Evolutionary conservation across 2,888 invertebrate genomes (phyloP), one percentile per base, ranked within the genome.

Genomic region (Lydus trimaculatus): DNA sequence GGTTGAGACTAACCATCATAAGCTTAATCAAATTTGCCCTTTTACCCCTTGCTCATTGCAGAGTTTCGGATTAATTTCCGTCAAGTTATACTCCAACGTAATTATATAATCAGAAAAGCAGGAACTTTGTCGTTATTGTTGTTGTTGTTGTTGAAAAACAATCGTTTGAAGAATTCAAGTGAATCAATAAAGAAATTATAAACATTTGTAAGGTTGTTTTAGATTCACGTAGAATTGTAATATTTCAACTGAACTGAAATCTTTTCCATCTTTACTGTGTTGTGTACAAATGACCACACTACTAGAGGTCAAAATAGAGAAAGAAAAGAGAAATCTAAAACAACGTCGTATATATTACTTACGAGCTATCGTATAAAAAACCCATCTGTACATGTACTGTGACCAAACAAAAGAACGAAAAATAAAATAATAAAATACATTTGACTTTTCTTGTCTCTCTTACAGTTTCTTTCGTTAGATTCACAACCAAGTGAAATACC

Each of bases 231-330:
- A 79, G 79, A 80, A 79, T 73, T 77, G 76, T 77, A 80, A 78
- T 82, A 80, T 82, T 82, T 82, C 81, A 82, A n/a, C 36, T 15
- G 76, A 33, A 74, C 79, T 79, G 79, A 80, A 81, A 80, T 79
- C 80, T 77, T 17, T 43, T 71, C 79, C 75, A 80, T 81, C 79
- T 80, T 20, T 9, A 8, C 48, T 48, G 20, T 43, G n/a, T 43
- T n/a, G 43, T 43, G 77, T 80, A 79, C 79, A 81, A 81, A 81
- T 82, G 81, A 80, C 79, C 80, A 77, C 75, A 6, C n/a, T 2
- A n/a, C 31, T 36, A 72, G 76, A 80, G 82, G 80, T 80, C 81
- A 77, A 76, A 79, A 76, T 76, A 74, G 8, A 17, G 39, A 43
- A 6, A 74, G 77, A 75, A 77, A n/a, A n/a, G n/a, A 76, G 76